Evolutionary conservation across 2,888 invertebrate genomes (phyloP), one percentile per base, ranked within the genome.

Genomic region (Meloe dianella): DNA sequence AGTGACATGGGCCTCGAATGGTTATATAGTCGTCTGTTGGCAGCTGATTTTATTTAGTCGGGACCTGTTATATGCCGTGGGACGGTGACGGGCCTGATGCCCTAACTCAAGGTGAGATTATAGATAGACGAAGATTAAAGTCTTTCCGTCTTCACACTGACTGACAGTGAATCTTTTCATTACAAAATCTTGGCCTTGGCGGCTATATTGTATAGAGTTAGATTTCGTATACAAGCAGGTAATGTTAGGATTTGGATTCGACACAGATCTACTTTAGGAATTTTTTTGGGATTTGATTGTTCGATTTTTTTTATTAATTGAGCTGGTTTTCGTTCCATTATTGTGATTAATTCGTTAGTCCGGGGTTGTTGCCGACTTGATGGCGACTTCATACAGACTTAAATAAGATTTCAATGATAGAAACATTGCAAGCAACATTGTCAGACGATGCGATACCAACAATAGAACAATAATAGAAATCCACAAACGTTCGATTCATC

Each of bases 151-250:
- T 73, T 77, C 77, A 77, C 71, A 68, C 74, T 74, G 75, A 76
- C 75, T 77, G 77, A 77, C 77, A 77, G 77, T 74, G 75, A 75
- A 76, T 74, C 75, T 75, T 77, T 77, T 77, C 75, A 77, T 77
- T 74, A 73, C 73, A 71, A 41, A 64, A 67, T 22, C 27, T 69
- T 68, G 71, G 70, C 74, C 75, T 75, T 75, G 75, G 68, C 67
- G 73, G 67, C 67, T 71, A 38, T 41, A 41, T 41, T 41, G 41
- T 41, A 32, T 32, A 17, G 41, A 35, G 10, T 35, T 12, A 12
- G 14, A 14, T 6, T 35, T 14, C 14, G 20, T 12, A 51, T 12
- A 51, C 47, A 24, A 14, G 22, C 70, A 63, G 60, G 66, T 61
- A 68, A 73, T 70, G 67, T 73, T 54, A 59, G 66, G 73, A 70